Conservation (phyloP, 1,140 invertebrate genomes). For the Saxidomus purpurata region DNA sequence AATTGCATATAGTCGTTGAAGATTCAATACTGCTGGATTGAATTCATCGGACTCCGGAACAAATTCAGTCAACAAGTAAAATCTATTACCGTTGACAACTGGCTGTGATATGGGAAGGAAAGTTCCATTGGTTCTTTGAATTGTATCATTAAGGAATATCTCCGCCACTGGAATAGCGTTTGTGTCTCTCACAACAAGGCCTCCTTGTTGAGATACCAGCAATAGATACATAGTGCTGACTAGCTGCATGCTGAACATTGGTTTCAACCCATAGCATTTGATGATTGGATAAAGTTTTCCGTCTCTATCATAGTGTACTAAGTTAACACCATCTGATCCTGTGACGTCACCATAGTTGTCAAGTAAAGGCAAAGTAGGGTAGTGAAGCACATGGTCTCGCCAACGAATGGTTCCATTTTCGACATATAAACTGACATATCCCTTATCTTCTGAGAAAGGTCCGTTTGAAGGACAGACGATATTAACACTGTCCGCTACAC, state of each 20-base stretch:
- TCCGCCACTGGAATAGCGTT: constrained; percentile 51
- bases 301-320: constrained; percentile 43
- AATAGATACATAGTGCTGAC: constrained; percentile 32
- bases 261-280: constrained; percentile 40
- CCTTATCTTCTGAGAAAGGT: constrained; percentile 27
- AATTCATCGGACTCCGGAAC: constrained; percentile 41
- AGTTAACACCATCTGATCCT: constrained; percentile 25
- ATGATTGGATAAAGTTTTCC: constrained; percentile 53
- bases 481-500: constrained; percentile 67
- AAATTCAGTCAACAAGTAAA: constrained; percentile 58
- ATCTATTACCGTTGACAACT: constrained; percentile 48
- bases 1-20: constrained; percentile 55
- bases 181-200: constrained; percentile 36
- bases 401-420: constrained; percentile 50
- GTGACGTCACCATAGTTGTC: constrained; percentile 61
- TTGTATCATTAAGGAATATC: constrained; percentile 54
- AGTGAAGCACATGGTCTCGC: constrained; percentile 32
- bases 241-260: constrained; percentile 59
- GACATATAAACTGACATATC: constrained; percentile 24
- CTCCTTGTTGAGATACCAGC: constrained; percentile 39
- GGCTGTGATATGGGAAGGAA: constrained; percentile 55
- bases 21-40: constrained; percentile 21
- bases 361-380: constrained; percentile 27
- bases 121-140: constrained; percentile 51
- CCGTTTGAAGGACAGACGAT: constrained; percentile 71